Evolutionary conservation across 1,140 invertebrate genomes (phyloP).

Genomic region (Trinorchestia longiramus): DNA sequence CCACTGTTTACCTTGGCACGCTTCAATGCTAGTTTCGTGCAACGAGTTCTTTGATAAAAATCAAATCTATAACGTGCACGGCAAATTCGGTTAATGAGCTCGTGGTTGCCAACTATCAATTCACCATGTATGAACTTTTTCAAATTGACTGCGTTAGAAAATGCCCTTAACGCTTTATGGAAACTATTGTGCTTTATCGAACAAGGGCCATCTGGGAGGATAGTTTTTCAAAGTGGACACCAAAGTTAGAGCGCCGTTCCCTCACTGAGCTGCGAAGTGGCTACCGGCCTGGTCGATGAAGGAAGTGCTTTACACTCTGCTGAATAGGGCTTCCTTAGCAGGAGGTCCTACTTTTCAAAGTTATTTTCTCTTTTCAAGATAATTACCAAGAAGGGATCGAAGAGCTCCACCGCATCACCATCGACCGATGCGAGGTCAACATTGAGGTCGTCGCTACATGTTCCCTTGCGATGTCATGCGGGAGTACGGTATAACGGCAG

Average conservation of each 20-base stretch:
- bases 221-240: constrained; percentile 25
- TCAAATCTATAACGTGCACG: too few species aligned
- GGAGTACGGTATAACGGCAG: not conserved
- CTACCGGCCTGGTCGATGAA: not conserved
- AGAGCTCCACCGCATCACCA: not conserved
- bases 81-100: too few species aligned
- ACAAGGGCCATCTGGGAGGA: not conserved
- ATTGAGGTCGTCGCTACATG: not conserved
- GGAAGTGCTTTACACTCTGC: not conserved
- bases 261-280: not conserved
- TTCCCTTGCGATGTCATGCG: not conserved
- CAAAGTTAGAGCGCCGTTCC: not conserved
- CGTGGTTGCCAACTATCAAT: too few species aligned
- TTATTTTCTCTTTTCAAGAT: not conserved
- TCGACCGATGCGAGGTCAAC: constrained; percentile 15
- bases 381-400: not conserved
- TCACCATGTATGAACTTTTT: too few species aligned
- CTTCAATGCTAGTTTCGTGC: too few species aligned
- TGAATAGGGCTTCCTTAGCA: constrained; percentile 24
- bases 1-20: too few species aligned
- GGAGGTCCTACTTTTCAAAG: not conserved
- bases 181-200: not conserved
- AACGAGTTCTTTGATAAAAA: too few species aligned
- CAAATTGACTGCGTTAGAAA: too few species aligned
- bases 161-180: not conserved